Evolutionary conservation across 2,888 invertebrate genomes (phyloP).

Genomic region (Cataglyphis rosenhaueri): DNA sequence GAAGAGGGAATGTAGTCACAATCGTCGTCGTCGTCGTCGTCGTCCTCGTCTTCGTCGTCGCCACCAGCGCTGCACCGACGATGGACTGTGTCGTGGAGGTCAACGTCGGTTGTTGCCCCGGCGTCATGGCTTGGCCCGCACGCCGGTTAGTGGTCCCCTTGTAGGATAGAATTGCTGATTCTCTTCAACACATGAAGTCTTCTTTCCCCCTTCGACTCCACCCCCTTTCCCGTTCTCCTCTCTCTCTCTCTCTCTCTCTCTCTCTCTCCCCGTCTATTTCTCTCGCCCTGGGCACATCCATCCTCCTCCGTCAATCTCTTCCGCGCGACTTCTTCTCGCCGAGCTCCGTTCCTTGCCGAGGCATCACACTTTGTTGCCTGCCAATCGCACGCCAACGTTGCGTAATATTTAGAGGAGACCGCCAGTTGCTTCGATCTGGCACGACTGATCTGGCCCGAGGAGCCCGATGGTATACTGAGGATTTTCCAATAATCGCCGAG

Average conservation of each 20-base stretch:
- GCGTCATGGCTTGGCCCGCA: conserved; percentile 69
- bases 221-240: not conserved
- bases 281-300: not conserved
- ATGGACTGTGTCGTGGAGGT: conserved; percentile 75
- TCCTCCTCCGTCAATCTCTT: conserved; percentile 37
- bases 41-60: not conserved
- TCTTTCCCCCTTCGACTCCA: conserved; percentile 15
- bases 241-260: not conserved
- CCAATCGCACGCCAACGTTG: conserved; percentile 52
- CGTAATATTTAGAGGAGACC: conserved; percentile 42
- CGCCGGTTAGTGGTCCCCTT: conserved; percentile 62
- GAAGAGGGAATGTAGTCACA: conserved; percentile 46
- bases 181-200: conserved; percentile 52
- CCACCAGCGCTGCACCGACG: conserved; percentile 52
- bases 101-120: conserved; percentile 82
- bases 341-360: conserved; percentile 17
- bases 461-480: not conserved
- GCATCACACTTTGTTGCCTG: conserved; percentile 53
- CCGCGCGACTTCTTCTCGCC: conserved; percentile 27
- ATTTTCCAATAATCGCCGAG: not conserved
- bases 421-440: not conserved
- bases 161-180: conserved; percentile 66
- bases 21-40: not conserved
- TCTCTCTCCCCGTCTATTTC: not conserved
- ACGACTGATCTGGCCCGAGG: conserved; percentile 3